phyloP scores from a whole-genome alignment of 2,113 vertebrate genomes.

The Channa argus region DNA sequence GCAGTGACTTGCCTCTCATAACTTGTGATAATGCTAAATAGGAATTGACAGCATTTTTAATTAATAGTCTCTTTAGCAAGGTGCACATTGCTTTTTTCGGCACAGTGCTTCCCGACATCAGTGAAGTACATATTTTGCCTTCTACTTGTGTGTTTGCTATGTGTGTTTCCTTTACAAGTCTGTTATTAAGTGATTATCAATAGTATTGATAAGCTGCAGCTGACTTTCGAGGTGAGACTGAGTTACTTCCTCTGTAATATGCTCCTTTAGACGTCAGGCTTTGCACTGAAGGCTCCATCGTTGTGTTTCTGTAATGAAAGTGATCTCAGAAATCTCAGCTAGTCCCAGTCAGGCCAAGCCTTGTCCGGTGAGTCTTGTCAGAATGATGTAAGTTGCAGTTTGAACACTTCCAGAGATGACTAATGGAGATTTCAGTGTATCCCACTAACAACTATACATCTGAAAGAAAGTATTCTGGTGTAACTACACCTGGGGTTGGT shows the following conservation, averaged over 20 bases:
- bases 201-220: background rate
- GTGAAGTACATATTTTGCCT: accelerated
- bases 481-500: no score
- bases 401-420: slow-evolving; percentile 12
- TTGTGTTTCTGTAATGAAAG: slow-evolving; percentile 71
- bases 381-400: background rate
- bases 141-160: background rate
- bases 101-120: background rate
- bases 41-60: no score
- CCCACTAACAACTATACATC: no score
- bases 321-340: slow-evolving; percentile 19
- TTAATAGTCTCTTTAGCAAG: no score
- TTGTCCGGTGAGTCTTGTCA: slow-evolving; percentile 32
- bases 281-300: slow-evolving; percentile 29
- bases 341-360: slow-evolving; percentile 1
- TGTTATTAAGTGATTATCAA: slow-evolving; percentile 12
- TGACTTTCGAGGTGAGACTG: slow-evolving; percentile 57
- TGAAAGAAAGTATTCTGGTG: no score
- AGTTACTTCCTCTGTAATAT: slow-evolving; percentile 67
- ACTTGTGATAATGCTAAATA: slow-evolving; percentile 37
- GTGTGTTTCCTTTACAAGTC: background rate
- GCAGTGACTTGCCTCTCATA: slow-evolving; percentile 52
- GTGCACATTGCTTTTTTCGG: no score
- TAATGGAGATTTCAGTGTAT: no score
- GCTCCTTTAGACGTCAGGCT: slow-evolving; percentile 35